Evolutionary conservation across 1,140 invertebrate species (phyloP), one percentile per base, ranked within the genome.

Genomic region (Bathynomus jamesi): DNA sequence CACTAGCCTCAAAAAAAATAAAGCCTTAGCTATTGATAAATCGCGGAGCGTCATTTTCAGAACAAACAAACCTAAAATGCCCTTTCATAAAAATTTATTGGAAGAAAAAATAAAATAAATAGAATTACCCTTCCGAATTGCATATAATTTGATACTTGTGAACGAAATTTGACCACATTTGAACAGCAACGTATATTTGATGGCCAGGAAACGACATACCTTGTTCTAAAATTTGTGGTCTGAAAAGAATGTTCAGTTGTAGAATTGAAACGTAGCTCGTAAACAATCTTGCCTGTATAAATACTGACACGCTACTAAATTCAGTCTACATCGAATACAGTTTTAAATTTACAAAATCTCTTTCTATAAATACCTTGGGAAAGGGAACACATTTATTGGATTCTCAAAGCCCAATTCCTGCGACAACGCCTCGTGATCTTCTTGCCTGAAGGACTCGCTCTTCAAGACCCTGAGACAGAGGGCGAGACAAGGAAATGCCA

Each of bases 401-500:
- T 68, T 79, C 72, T 66, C 79, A 78, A 68, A 84, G 67, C 32
- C 74, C 70, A 72, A 76, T 74, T 27, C 82, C 81, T 71, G 83
- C 79, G 74, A 81, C 81, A 69, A 74, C 70, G 68, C 81, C 82
- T 53, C 73, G 70, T 74, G 77, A 69, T 71, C 67, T 66, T 64
- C 66, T 25, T 71, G 68, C 64, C 76, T 71, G 71, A 78, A 76
- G 66, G 69, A 76, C 46, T 72, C 78, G 67, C 76, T 71, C 40
- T 71, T 64, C 40, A 78, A 53, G 28, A 81, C 77, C 46, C 78
- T 69, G 30, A 79, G 68, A 65, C 79, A 74, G 60, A 83, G 70
- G 11, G 82, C 83, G 28, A 87, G 80, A 63, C 81, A 83, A 4
- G 89, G 89, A n/a, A 90, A 77, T 11, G 83, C 86, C 27, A 85